These are phyloP conservation scores for Lycopodina hypogea DNA, from an alignment of 37 sponge, comb jelly and placozoan species.

Conservation along the genomic window DNA sequence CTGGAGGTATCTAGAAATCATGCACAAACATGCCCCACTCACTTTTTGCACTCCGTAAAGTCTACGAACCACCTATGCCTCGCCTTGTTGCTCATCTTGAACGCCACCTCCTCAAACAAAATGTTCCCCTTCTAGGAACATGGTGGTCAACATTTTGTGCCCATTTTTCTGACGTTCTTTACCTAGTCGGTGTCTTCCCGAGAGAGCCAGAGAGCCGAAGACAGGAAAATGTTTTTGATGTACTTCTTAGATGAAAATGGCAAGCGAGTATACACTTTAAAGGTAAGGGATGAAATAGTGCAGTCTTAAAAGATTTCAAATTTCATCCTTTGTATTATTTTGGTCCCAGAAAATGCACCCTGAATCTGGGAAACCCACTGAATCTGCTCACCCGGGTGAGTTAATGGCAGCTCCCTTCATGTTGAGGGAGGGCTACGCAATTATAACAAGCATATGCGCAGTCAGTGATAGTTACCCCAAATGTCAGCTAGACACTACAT, in stretches of 20 bases:
- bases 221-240: constrained; percentile 82
- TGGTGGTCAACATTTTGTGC: no score
- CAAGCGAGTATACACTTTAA: constrained; percentile 91
- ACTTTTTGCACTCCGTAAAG: constrained; percentile 53
- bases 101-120: no score
- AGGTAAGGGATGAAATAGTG: constrained; percentile 35
- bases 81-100: constrained; percentile 36
- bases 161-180: no score
- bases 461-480: no score
- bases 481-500: no score
- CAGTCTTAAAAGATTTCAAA: neutral
- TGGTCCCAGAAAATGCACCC: constrained; percentile 69
- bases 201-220: no score
- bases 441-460: no score
- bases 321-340: neutral
- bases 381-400: constrained; percentile 97
- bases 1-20: no score
- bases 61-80: constrained; percentile 47
- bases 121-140: no score
- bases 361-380: constrained; percentile 73
- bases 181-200: no score
- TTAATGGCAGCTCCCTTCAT: no score
- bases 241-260: constrained; percentile 86
- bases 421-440: no score
- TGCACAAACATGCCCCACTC: neutral